Percentiles rank a stretch among this genome's conserved stretches.
These are phyloP conservation scores for Leucoptera coffeella DNA, from an alignment of 2,888 invertebrate species.

Conservation along the genomic window DNA sequence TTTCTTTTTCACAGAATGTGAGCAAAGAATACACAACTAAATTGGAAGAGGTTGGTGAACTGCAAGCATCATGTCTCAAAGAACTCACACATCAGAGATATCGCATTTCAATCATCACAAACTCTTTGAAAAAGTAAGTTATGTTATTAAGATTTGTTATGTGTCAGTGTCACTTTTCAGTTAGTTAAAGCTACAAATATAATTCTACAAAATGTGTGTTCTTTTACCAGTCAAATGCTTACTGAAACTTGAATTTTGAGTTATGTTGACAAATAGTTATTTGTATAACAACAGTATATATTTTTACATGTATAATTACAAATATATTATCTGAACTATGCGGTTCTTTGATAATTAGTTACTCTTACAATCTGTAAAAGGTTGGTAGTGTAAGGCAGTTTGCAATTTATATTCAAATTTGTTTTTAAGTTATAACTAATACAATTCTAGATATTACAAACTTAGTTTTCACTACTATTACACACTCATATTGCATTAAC, in stretches of 20 bases:
- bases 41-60: slow-evolving; percentile 74
- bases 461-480: no score
- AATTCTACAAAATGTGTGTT: background rate
- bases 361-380: no score
- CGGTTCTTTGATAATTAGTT: no score
- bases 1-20: slow-evolving; percentile 45
- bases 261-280: background rate
- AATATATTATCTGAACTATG: no score
- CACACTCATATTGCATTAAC: no score
- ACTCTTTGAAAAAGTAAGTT: slow-evolving; percentile 74
- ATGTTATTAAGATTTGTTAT: background rate
- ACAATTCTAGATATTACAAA: no score
- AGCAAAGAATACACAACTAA: slow-evolving; percentile 82
- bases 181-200: background rate
- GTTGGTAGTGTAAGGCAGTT: no score
- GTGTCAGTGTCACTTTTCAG: background rate
- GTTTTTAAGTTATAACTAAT: no score
- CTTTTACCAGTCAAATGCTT: background rate
- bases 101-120: slow-evolving; percentile 74
- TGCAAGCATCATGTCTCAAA: slow-evolving; percentile 83
- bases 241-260: background rate
- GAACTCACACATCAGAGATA: slow-evolving; percentile 90
- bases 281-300: background rate
- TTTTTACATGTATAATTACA: no score
- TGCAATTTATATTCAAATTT: no score